These are phyloP conservation scores for Bradypodion ventrale DNA, from an alignment of 2,797 vertebrate genomes.

Conservation along the genomic window DNA sequence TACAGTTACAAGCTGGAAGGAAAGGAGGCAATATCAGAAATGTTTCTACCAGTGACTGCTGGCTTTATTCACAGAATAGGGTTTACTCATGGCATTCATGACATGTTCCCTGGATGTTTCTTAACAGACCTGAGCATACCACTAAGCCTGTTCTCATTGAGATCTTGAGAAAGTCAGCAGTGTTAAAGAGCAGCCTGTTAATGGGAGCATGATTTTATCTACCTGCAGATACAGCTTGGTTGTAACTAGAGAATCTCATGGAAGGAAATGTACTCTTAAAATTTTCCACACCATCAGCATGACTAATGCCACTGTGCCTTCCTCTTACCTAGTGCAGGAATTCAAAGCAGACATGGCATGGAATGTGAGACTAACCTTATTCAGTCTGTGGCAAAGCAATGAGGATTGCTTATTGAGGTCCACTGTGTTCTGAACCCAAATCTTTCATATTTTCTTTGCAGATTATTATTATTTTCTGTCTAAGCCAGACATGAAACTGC, in stretches of 20 bases:
- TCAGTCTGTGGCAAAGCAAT: background rate
- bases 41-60: fast-evolving
- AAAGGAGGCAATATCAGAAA: background rate
- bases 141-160: background rate
- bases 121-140: background rate
- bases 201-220: background rate
- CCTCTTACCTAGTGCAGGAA: background rate
- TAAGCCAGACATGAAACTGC: too few species aligned
- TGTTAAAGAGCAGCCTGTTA: background rate
- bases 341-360: background rate
- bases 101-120: background rate
- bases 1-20: slow-evolving; percentile 90
- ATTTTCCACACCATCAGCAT: background rate
- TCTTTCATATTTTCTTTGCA: too few species aligned
- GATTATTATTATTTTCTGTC: too few species aligned
- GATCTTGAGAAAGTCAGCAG: background rate
- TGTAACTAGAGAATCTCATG: background rate
- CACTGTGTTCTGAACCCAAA: background rate
- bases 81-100: background rate
- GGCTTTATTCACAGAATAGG: background rate
- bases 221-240: background rate
- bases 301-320: background rate
- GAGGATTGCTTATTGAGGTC: background rate
- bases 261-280: background rate
- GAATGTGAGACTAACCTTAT: too few species aligned